Evolutionary conservation across 2,888 invertebrate species (phyloP), one percentile per base, ranked within the genome.

Genomic region (Sturmia bella): DNA sequence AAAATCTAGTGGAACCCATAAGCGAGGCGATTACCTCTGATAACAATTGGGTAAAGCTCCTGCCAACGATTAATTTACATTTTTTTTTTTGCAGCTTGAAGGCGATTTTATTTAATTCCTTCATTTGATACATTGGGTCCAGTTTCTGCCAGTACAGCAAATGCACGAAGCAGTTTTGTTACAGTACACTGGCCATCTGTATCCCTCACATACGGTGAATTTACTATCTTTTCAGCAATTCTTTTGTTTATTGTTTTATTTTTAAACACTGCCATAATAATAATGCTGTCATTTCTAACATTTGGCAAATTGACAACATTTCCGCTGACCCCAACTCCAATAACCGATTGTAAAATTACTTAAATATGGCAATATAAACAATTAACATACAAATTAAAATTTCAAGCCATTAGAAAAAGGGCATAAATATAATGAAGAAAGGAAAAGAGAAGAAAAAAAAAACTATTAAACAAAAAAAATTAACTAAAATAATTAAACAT

Each of bases 261-360:
- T 57, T 37, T 24, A 54, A 32, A 19, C 19, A 27, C 27, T 48
- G 13, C 56, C 66, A 54, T 39, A 48, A 56, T 64, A 69, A 39
- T 63, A 37, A 9, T n/a, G 13, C 52, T 69, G 24, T 61, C 68
- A 61, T 1, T 17, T 17, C 17, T 52, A 52, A 66, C 59, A 56
- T 66, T 64, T 78, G 74, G 59, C 78, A 82, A 74, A 82, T 37
- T 82, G 74, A 48, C 78, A 82, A 78, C 74, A 66, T 78, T 78
- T 82, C 82, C 82, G 82, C 43, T 78, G 82, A 54, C 74, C 78
- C 48, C 61, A 64, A 52, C 24, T 41, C 15, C 73, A 68, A 19
- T 50, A 63, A 69, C 32, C 48, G 50, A 50, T 17, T 69, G 68
- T 61, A 56, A 57, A 3, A 68, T 68, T 39, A 32, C 17, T 37